Percentiles rank a stretch among this genome's conserved stretches.
phyloP scores from a whole-genome alignment of 30 jellyfish, hydroid and myxozoan species.

The Pelagia noctiluca region DNA sequence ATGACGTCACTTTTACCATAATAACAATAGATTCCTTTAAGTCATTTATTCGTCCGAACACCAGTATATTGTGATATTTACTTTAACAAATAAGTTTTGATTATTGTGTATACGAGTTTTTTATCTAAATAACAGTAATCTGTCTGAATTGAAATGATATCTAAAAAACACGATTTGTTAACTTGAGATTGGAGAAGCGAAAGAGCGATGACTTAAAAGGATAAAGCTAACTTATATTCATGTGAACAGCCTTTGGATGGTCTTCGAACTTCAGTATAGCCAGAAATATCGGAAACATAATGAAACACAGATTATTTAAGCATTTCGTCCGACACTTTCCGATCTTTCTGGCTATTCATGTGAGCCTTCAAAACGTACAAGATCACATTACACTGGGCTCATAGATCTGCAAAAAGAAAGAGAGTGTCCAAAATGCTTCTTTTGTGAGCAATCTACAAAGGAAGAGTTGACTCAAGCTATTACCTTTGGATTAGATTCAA shows the following conservation, averaged over 20 bases:
- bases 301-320: no score
- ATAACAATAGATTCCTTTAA: neutral
- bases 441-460: neutral
- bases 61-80: neutral
- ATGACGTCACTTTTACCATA: neutral
- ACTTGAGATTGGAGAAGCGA: neutral
- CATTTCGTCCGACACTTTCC: no score
- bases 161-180: neutral
- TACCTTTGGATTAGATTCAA: neutral
- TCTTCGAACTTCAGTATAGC: no score
- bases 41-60: neutral
- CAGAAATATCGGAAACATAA: no score
- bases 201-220: neutral
- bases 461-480: conserved; percentile 1
- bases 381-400: neutral
- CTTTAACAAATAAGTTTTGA: neutral
- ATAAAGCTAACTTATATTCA: neutral
- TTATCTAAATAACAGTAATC: neutral
- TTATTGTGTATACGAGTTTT: neutral
- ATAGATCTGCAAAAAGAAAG: neutral
- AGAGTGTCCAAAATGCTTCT: neutral
- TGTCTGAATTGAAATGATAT: neutral
- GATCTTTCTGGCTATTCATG: no score
- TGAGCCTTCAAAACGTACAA: neutral
- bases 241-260: no score